Percentiles rank a stretch among this genome's conserved stretches.
phyloP scores from a whole-genome alignment of 1,140 invertebrate genomes.

The Drosophila busckii region DNA sequence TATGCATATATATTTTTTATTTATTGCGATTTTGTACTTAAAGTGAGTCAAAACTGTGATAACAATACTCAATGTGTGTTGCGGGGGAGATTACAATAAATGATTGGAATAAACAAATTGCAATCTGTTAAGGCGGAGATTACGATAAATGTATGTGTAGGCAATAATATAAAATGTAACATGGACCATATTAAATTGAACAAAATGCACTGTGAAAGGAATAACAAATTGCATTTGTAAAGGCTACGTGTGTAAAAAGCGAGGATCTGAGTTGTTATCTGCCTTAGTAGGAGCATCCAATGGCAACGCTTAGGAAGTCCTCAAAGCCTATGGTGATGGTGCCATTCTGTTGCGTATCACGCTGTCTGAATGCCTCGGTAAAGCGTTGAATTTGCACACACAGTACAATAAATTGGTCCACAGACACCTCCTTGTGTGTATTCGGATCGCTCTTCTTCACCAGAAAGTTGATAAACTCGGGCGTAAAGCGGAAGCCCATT shows the following conservation, averaged over 20 bases:
- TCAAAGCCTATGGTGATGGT: constrained; percentile 90
- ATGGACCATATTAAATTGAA: constrained; percentile 31
- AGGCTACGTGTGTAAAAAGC: constrained; percentile 5
- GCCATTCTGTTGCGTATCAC: constrained; percentile 87
- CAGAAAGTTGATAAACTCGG: constrained; percentile 87
- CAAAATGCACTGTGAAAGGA: constrained; percentile 49
- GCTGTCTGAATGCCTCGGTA: constrained; percentile 88
- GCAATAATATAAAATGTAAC: constrained; percentile 17
- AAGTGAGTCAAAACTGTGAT: constrained; percentile 22
- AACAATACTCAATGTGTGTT: constrained; percentile 52
- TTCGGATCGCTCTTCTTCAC: constrained; percentile 84
- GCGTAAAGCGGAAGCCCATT: constrained; percentile 93
- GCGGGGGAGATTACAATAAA: constrained; percentile 46
- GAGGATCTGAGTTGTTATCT: not conserved
- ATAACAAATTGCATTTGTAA: constrained; percentile 30
- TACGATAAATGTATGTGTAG: constrained; percentile 33
- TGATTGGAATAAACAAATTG: constrained; percentile 34
- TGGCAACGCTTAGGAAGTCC: constrained; percentile 89
- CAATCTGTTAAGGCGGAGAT: constrained; percentile 48
- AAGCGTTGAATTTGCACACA: constrained; percentile 93
- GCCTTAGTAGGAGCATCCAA: constrained; percentile 85
- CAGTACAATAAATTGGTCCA: constrained; percentile 93
- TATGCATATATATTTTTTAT: constrained; percentile 39
- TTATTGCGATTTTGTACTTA: constrained; percentile 63
- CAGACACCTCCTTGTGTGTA: constrained; percentile 84